Conservation (phyloP, 2,113 vertebrate species). For the Cephalopholis sonnerati region DNA sequence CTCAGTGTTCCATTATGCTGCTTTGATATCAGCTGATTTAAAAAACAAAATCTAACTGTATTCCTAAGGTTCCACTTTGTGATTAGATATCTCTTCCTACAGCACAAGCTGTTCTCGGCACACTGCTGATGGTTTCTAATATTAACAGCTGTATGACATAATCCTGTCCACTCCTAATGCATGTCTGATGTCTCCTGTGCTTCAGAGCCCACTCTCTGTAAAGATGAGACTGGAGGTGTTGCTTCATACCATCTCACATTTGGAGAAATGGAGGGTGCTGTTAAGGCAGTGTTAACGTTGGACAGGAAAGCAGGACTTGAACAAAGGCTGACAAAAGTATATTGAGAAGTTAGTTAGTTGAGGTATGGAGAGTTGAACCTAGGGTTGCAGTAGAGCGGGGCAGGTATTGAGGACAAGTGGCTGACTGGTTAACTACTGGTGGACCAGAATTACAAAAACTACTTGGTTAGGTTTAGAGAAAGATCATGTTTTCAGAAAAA, state of each 20-base stretch:
- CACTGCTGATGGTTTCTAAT: slow-evolving; percentile 22
- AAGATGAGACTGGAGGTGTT: slow-evolving; percentile 20
- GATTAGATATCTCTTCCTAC: background rate
- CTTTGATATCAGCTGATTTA: background rate
- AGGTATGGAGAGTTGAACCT: too few species aligned
- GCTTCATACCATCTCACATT: slow-evolving; percentile 20
- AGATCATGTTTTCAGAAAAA: too few species aligned
- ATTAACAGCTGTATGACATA: slow-evolving; percentile 47
- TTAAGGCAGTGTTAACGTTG: too few species aligned
- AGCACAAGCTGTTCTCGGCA: background rate
- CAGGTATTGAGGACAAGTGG: too few species aligned
- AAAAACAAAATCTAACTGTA: background rate
- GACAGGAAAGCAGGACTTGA: too few species aligned
- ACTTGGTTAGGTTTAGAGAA: too few species aligned
- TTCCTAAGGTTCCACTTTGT: background rate
- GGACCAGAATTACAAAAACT: too few species aligned
- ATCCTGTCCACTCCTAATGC: slow-evolving; percentile 43
- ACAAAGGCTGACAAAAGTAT: too few species aligned
- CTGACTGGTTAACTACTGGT: too few species aligned
- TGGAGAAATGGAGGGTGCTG: background rate
- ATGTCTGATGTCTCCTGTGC: slow-evolving; percentile 39
- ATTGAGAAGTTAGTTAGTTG: too few species aligned
- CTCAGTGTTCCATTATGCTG: background rate
- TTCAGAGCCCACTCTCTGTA: slow-evolving; percentile 29
- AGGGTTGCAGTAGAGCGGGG: too few species aligned